phyloP scores from a whole-genome alignment of 2,888 invertebrate species.

The Pristionchus arcanus region DNA sequence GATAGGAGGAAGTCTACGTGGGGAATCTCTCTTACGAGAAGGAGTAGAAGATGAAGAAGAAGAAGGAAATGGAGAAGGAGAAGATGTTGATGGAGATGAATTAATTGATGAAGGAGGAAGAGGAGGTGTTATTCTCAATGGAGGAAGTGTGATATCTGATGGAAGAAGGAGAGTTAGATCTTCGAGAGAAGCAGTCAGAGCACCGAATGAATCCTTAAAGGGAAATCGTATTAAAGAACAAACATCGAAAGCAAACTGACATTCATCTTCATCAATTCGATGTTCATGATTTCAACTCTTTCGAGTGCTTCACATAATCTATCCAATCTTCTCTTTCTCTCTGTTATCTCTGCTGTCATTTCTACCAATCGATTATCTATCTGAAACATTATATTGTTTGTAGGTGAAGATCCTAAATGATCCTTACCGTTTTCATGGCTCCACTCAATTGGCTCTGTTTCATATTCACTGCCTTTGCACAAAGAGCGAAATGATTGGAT shows the following conservation, averaged over 20 bases:
- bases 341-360: slow-evolving; percentile 17
- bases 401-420: too few species aligned
- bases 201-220: slow-evolving; percentile 12
- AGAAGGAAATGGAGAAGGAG: slow-evolving; percentile 33
- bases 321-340: slow-evolving; percentile 60
- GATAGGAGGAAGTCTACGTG: slow-evolving; percentile 53
- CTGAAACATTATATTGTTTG: not conserved
- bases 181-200: not conserved
- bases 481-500: slow-evolving; percentile 46
- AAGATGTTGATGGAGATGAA: slow-evolving; percentile 28
- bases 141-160: slow-evolving; percentile 9
- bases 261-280: slow-evolving; percentile 60
- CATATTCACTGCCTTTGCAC: slow-evolving; percentile 53
- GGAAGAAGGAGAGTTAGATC: slow-evolving; percentile 41
- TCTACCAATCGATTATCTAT: slow-evolving; percentile 6
- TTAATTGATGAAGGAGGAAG: slow-evolving; percentile 41
- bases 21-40: slow-evolving; percentile 42
- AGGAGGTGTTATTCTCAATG: slow-evolving; percentile 26
- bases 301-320: slow-evolving; percentile 58
- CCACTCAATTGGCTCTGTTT: slow-evolving; percentile 47
- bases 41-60: slow-evolving; percentile 52
- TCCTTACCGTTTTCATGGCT: slow-evolving; percentile 36
- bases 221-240: too few species aligned
- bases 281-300: slow-evolving; percentile 57
- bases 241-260: slow-evolving; percentile 26